phyloP scores from a whole-genome alignment of 2,797 vertebrate genomes.

The Coccyzus lansbergi region DNA sequence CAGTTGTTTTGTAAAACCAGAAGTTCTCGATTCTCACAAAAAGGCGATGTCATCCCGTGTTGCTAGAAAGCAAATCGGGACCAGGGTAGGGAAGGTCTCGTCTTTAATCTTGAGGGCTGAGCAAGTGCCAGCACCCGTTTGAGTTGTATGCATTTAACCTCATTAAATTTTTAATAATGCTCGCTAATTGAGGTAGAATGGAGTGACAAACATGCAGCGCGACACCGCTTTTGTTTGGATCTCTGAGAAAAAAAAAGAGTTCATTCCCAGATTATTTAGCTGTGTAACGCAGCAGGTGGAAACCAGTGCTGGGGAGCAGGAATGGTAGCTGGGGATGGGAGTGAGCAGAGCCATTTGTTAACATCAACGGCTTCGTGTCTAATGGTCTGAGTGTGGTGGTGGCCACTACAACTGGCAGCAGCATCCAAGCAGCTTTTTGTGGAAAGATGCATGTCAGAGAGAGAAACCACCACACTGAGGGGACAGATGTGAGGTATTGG shows the following conservation, averaged over 20 bases:
- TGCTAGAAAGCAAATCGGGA: neutral
- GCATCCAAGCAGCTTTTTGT: neutral
- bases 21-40: conserved; percentile 20
- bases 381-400: neutral
- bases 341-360: neutral
- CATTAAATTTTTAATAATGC: neutral
- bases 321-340: neutral
- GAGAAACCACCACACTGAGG: rapidly evolving
- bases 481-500: rapidly evolving
- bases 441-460: neutral
- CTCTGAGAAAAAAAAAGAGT: neutral
- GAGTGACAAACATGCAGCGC: neutral
- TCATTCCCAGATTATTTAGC: neutral
- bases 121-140: neutral
- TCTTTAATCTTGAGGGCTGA: neutral
- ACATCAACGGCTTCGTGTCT: neutral
- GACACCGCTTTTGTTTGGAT: neutral
- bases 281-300: neutral
- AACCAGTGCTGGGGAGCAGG: neutral
- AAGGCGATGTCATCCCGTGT: neutral
- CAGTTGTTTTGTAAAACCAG: conserved; percentile 65
- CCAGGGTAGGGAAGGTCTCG: neutral
- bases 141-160: neutral
- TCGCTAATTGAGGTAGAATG: conserved; percentile 11
- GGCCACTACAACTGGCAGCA: neutral